phyloP scores from a whole-genome alignment of 2,888 invertebrate species.

The Hemicrepidius hirtus region DNA sequence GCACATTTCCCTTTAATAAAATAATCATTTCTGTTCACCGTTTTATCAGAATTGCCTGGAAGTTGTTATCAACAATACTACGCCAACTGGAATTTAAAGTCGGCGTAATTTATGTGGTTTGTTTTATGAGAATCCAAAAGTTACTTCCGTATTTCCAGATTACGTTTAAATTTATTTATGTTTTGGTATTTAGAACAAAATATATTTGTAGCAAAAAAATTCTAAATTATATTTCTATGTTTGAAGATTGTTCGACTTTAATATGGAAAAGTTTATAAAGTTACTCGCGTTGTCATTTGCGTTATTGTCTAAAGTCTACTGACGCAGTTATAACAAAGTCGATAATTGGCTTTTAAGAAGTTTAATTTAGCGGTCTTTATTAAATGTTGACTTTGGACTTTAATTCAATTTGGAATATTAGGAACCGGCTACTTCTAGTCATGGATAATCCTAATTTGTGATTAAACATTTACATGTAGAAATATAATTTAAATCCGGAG shows the following conservation, averaged over 20 bases:
- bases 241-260: neutral
- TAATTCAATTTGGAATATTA: constrained; percentile 17
- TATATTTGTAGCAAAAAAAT: neutral
- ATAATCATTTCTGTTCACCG: constrained; percentile 12
- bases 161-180: too few relatives aligned
- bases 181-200: neutral
- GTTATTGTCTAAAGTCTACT: neutral
- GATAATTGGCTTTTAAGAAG: constrained; percentile 8
- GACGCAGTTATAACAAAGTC: constrained; percentile 3
- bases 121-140: neutral
- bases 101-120: constrained; percentile 4
- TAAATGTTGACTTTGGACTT: constrained; percentile 2
- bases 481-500: constrained; percentile 8
- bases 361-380: constrained; percentile 9
- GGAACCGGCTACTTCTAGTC: constrained; percentile 15
- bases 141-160: neutral
- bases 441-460: constrained; percentile 12
- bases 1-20: constrained; percentile 2
- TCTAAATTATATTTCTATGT: neutral
- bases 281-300: neutral
- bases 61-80: constrained; percentile 12
- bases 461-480: constrained; percentile 8
- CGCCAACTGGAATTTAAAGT: neutral
- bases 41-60: constrained; percentile 11
- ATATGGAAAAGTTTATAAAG: neutral